These are phyloP conservation scores for Nylanderia fulva DNA, from an alignment of 1,140 invertebrate species.

Conservation along the genomic window DNA sequence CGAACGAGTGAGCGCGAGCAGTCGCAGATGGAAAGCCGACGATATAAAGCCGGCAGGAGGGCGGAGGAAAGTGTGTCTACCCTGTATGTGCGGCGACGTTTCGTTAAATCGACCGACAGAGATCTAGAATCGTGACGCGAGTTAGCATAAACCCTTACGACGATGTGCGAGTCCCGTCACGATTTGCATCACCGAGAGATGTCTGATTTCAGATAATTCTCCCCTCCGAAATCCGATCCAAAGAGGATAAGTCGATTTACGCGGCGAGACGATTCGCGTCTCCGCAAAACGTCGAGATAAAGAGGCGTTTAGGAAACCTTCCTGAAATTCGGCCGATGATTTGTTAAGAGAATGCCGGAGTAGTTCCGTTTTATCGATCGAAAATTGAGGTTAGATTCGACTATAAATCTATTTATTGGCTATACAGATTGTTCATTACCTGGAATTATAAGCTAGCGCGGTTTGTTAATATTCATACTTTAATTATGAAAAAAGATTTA, in stretches of 20 bases:
- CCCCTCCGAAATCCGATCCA: constrained; percentile 20
- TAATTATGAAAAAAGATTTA: no score
- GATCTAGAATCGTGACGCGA: constrained; percentile 15
- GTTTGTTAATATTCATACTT: no score
- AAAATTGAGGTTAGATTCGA: no score
- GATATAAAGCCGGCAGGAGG: constrained; percentile 30
- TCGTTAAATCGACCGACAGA: constrained; percentile 42
- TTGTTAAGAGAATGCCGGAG: background rate
- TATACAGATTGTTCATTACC: no score
- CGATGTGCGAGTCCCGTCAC: background rate
- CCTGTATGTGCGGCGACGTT: background rate
- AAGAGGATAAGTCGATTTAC: constrained; percentile 11
- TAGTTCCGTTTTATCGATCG: no score
- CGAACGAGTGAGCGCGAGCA: constrained; percentile 46
- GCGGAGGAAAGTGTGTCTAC: constrained; percentile 40
- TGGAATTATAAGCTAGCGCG: no score
- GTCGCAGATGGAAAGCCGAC: constrained; percentile 51
- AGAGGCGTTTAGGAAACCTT: background rate
- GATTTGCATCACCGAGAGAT: constrained; percentile 14
- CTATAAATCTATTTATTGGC: no score
- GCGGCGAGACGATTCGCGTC: background rate
- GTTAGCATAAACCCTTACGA: constrained; percentile 51
- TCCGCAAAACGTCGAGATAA: background rate
- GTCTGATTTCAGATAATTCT: constrained; percentile 44
- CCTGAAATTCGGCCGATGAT: background rate